Conservation (phyloP, 1,140 invertebrate species). For the Mactra quadrangularis region DNA sequence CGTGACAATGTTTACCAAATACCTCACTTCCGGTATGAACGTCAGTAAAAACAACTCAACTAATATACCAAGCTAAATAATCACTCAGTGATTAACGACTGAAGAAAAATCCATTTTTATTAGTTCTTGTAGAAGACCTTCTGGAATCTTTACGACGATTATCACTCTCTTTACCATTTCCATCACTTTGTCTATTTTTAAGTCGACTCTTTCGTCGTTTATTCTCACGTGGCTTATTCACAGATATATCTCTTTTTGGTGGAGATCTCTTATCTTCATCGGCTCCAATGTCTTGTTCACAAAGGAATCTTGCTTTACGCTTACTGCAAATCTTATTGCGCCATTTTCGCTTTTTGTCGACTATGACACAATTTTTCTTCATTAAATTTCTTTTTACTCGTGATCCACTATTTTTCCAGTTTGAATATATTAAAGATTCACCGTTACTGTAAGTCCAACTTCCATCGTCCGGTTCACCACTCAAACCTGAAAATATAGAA, state of each 20-base stretch:
- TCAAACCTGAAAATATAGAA: constrained; percentile 74
- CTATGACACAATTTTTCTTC: constrained; percentile 79
- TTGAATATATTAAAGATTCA: constrained; percentile 67
- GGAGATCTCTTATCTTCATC: constrained; percentile 26
- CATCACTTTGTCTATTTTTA: constrained; percentile 21
- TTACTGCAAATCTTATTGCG: constrained; percentile 79
- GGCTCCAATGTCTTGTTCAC: constrained; percentile 68
- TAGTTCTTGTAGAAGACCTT: constrained; percentile 37
- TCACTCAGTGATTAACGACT: background rate
- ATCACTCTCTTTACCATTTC: background rate
- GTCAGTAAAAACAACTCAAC: background rate
- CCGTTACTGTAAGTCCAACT: constrained; percentile 76
- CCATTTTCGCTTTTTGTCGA: constrained; percentile 76
- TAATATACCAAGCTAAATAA: background rate
- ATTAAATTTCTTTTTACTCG: constrained; percentile 66
- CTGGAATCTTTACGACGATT: constrained; percentile 27
- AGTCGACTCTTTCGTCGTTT: background rate
- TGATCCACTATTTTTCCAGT: constrained; percentile 74
- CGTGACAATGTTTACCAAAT: background rate
- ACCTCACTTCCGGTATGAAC: background rate
- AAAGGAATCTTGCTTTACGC: constrained; percentile 75
- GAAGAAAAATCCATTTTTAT: constrained; percentile 19
- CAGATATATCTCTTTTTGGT: constrained; percentile 46
- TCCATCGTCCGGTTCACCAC: constrained; percentile 70
- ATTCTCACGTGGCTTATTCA: constrained; percentile 14